These are phyloP conservation scores for Cheilosia variabilis DNA, from an alignment of 2,888 invertebrate species.

Conservation along the genomic window DNA sequence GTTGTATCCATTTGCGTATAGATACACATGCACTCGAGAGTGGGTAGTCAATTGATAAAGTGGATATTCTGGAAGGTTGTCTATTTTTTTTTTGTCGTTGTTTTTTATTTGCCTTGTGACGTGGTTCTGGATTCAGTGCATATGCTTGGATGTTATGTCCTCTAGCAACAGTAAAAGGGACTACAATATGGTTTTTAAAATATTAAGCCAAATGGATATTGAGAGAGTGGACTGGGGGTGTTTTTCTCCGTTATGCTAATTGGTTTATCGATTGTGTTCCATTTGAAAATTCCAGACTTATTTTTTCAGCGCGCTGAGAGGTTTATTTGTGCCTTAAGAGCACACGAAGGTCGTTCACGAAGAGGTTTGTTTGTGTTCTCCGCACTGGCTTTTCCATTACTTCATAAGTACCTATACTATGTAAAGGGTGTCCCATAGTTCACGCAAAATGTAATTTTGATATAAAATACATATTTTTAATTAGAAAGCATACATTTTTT, in stretches of 20 bases:
- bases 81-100: neutral
- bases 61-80: slow-evolving; percentile 10
- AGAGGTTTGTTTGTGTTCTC: too few relatives aligned
- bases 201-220: slow-evolving; percentile 17
- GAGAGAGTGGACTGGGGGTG: neutral
- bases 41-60: slow-evolving; percentile 48
- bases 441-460: too few relatives aligned
- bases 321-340: neutral
- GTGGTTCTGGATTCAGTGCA: neutral
- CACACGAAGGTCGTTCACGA: neutral
- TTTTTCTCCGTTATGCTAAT: slow-evolving; percentile 40
- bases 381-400: too few relatives aligned
- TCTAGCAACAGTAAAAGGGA: neutral
- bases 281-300: slow-evolving; percentile 16
- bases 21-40: slow-evolving; percentile 28
- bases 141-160: slow-evolving; percentile 4
- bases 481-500: too few relatives aligned
- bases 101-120: slow-evolving; percentile 12
- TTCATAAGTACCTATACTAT: too few relatives aligned
- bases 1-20: slow-evolving; percentile 6
- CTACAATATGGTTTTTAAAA: slow-evolving; percentile 47
- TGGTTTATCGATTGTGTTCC: slow-evolving; percentile 47
- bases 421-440: too few relatives aligned
- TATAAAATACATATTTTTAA: too few relatives aligned
- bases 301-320: neutral